Evolutionary conservation across 2,113 vertebrate species (phyloP).

Genomic region (Hipposideros armiger): DNA sequence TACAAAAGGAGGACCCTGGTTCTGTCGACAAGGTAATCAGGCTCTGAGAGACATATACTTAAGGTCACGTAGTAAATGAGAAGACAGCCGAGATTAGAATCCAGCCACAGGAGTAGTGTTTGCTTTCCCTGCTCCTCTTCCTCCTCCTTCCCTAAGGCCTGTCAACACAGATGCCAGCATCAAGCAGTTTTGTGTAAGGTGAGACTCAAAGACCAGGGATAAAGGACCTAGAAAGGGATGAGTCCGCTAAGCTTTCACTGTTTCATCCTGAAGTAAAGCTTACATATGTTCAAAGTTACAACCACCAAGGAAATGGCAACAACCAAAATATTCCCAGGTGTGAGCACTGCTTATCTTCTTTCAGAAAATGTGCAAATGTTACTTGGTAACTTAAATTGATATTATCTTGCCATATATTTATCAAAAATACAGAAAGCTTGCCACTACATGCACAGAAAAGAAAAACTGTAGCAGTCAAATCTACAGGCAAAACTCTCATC

Average conservation of each 20-base stretch:
- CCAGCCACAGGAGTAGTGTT: not conserved
- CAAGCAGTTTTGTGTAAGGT: not conserved
- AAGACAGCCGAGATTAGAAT: conserved; percentile 11
- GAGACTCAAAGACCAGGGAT: not conserved
- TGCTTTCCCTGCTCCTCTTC: not conserved
- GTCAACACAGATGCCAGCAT: not conserved
- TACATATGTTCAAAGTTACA: not conserved
- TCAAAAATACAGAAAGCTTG: not conserved
- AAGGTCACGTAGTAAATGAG: not conserved
- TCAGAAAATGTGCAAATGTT: conserved; percentile 32
- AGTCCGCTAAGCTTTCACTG: conserved; percentile 19
- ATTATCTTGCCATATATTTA: not conserved
- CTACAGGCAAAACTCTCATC: not conserved
- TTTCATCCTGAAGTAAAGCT: conserved; percentile 41
- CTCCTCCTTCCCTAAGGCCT: not conserved
- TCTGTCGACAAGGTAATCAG: not conserved
- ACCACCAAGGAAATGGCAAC: not conserved
- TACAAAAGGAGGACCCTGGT: not conserved
- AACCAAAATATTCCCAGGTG: not conserved
- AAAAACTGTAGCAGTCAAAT: not conserved
- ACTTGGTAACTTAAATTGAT: conserved; percentile 7
- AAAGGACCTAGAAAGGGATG: not conserved
- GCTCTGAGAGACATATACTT: not conserved
- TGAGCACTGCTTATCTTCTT: not conserved
- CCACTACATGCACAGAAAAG: not conserved